Evolutionary conservation across 2,113 vertebrate species (phyloP).

Genomic region (Dolichotis patagonum): DNA sequence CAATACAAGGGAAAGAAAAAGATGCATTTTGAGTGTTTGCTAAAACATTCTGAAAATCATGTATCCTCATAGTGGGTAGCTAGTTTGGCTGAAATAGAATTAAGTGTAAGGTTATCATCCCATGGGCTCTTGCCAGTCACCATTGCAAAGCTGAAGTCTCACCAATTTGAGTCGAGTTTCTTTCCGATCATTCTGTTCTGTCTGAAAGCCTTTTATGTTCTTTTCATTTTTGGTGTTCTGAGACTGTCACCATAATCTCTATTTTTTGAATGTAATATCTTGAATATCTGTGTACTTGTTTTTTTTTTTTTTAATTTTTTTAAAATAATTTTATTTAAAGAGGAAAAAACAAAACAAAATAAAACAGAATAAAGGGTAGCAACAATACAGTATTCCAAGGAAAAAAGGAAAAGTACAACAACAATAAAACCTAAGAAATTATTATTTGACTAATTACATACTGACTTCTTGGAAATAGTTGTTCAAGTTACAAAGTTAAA

Average conservation of each 20-base stretch:
- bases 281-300: neutral
- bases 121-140: rapidly evolving
- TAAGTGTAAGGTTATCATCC: neutral
- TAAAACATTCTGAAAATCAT: neutral
- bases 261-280: neutral
- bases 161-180: neutral
- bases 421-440: no score
- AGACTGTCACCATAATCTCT: neutral
- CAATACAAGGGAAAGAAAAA: neutral
- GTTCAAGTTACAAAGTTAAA: no score
- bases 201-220: neutral
- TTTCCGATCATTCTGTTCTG: neutral
- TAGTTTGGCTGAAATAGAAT: neutral
- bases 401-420: no score
- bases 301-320: no score
- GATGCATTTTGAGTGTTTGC: neutral
- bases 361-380: no score
- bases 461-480: no score
- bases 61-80: neutral
- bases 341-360: no score
- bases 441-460: no score
- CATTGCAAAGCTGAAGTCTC: neutral
- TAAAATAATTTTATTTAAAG: no score
- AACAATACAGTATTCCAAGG: no score
- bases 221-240: neutral